phyloP scores from a whole-genome alignment of 2,888 invertebrate species.

The Romanomermis culicivorax region DNA sequence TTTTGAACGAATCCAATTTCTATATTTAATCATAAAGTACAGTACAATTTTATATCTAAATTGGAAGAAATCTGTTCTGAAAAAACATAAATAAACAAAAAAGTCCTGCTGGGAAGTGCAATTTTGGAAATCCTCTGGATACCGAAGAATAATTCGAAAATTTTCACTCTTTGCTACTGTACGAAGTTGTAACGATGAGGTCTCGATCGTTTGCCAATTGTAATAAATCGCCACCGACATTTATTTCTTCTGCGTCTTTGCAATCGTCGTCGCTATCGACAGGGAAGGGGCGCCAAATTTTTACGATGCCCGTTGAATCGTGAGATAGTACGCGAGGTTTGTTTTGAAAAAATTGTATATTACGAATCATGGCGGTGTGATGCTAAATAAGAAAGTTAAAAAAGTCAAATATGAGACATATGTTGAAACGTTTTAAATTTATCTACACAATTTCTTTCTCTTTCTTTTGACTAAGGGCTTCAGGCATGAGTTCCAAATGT shows the following conservation, averaged over 20 bases:
- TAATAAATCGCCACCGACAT: not conserved
- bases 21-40: too few relatives aligned
- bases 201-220: not conserved
- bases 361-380: conserved; percentile 4
- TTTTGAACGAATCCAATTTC: too few relatives aligned
- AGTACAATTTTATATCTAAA: too few relatives aligned
- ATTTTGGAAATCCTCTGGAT: too few relatives aligned
- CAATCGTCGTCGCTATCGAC: not conserved
- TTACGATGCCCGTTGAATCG: not conserved
- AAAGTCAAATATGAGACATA: conserved; percentile 13
- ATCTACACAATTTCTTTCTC: too few relatives aligned
- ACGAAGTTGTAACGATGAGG: not conserved
- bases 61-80: too few relatives aligned
- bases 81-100: too few relatives aligned
- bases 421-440: too few relatives aligned
- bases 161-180: not conserved
- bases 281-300: conserved; percentile 1
- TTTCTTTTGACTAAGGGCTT: too few relatives aligned
- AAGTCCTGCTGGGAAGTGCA: too few relatives aligned
- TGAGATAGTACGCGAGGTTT: not conserved
- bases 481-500: too few relatives aligned
- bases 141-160: too few relatives aligned
- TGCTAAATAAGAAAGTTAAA: conserved; percentile 11
- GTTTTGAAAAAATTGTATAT: not conserved
- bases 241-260: not conserved